A percentile compares a stretch with the other conserved stretches of the same genome.
These are phyloP conservation scores for Hirtodrosophila alboralis DNA, from an alignment of 2,888 invertebrate genomes.

Conservation along the genomic window DNA sequence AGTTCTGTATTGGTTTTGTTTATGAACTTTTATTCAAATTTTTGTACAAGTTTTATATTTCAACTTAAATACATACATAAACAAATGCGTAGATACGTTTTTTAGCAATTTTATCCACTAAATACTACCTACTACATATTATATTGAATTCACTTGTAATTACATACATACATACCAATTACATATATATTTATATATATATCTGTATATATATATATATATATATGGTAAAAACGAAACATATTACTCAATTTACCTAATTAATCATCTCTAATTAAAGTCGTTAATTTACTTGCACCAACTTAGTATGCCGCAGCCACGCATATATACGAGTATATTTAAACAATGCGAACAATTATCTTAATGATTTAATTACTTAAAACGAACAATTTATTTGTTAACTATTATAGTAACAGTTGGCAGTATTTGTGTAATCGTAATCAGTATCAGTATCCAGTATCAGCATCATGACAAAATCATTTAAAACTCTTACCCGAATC, in stretches of 20 bases:
- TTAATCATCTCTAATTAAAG: constrained; percentile 73
- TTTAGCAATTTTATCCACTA: constrained; percentile 69
- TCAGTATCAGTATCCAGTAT: constrained; percentile 50
- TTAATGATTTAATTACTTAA: constrained; percentile 30
- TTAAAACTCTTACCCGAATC: constrained; percentile 47
- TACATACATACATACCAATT: constrained; percentile 49
- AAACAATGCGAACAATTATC: constrained; percentile 34
- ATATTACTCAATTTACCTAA: constrained; percentile 60
- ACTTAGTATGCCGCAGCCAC: constrained; percentile 85
- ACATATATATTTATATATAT: constrained; percentile 9
- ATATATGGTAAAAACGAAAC: constrained; percentile 35
- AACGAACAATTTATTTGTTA: constrained; percentile 52
- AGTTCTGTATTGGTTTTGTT: constrained; percentile 60
- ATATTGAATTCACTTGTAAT: constrained; percentile 71
- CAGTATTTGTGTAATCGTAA: constrained; percentile 46
- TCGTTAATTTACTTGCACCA: constrained; percentile 84
- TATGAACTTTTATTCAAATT: constrained; percentile 39
- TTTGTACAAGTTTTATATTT: constrained; percentile 52
- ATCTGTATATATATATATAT: constrained; percentile 10
- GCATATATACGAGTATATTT: constrained; percentile 76
- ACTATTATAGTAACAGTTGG: constrained; percentile 32
- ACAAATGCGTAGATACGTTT: constrained; percentile 66
- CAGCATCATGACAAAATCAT: constrained; percentile 46
- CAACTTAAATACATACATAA: constrained; percentile 51
- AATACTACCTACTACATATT: constrained; percentile 53